Evolutionary conservation across 1,140 invertebrate genomes (phyloP).

Genomic region (Drosophila arizonae): DNA sequence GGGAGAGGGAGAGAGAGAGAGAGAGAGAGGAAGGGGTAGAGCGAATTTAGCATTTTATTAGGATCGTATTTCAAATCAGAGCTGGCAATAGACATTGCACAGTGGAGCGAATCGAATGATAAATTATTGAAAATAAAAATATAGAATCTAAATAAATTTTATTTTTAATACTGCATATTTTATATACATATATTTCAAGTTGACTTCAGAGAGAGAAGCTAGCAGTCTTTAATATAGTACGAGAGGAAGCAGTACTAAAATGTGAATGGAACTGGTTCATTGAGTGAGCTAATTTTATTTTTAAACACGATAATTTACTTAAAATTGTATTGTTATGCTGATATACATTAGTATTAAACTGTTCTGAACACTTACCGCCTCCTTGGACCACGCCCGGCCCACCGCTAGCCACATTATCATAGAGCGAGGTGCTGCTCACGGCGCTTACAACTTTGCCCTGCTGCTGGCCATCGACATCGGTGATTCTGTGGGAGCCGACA

Average conservation of each 20-base stretch:
- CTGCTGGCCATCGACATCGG: constrained; percentile 76
- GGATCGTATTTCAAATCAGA: constrained; percentile 13
- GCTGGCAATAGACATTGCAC: constrained; percentile 1
- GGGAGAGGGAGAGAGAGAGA: neutral
- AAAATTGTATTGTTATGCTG: too few species aligned
- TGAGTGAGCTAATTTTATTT: too few species aligned
- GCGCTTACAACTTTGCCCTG: constrained; percentile 90
- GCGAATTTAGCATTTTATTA: neutral
- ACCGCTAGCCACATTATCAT: constrained; percentile 91
- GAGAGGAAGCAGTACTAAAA: too few species aligned
- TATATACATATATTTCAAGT: too few species aligned
- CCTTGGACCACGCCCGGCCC: constrained; percentile 56
- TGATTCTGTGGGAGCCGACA: constrained; percentile 88
- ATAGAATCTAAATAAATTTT: too few species aligned
- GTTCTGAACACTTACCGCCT: constrained; percentile 42
- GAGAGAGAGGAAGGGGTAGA: neutral
- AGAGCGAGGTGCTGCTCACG: constrained; percentile 93
- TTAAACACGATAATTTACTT: too few species aligned
- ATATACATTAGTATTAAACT: too few species aligned
- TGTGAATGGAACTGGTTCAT: too few species aligned
- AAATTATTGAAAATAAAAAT: too few species aligned
- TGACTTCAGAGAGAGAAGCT: too few species aligned
- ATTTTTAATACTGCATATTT: neutral
- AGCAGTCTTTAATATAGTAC: too few species aligned
- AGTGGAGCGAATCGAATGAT: too few species aligned